phyloP scores from a whole-genome alignment of 1,140 invertebrate species.

The Lucilia sericata region DNA sequence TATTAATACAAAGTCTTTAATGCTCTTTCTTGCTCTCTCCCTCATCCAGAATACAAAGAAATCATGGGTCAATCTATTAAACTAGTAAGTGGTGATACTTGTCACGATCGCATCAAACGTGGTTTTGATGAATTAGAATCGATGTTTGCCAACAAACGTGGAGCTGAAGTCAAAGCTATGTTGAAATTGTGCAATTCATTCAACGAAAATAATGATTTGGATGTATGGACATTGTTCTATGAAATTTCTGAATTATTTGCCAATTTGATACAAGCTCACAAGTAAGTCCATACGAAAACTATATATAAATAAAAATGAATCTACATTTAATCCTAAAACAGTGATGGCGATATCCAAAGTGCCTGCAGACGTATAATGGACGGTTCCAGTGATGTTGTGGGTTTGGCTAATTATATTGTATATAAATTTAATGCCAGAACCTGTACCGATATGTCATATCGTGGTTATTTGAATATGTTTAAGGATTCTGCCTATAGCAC shows the following conservation, averaged over 20 bases:
- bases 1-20: background rate
- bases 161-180: slow-evolving; percentile 57
- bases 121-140: slow-evolving; percentile 68
- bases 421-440: slow-evolving; percentile 47
- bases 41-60: slow-evolving; percentile 62
- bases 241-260: slow-evolving; percentile 64
- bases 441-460: slow-evolving; percentile 57
- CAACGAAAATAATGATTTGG: slow-evolving; percentile 60
- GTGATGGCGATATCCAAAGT: slow-evolving; percentile 58
- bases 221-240: slow-evolving; percentile 63
- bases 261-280: slow-evolving; percentile 61
- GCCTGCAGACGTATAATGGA: slow-evolving; percentile 59
- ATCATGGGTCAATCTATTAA: slow-evolving; percentile 61
- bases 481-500: slow-evolving; percentile 54
- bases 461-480: slow-evolving; percentile 52
- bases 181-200: slow-evolving; percentile 66
- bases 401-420: slow-evolving; percentile 56
- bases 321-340: slow-evolving; percentile 37
- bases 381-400: slow-evolving; percentile 56
- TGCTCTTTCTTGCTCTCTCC: background rate
- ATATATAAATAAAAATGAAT: background rate
- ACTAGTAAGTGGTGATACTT: slow-evolving; percentile 67
- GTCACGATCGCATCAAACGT: slow-evolving; percentile 69
- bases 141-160: slow-evolving; percentile 60
- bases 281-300: slow-evolving; percentile 47